These are phyloP conservation scores for Tupaia tana DNA, from an alignment of 2,113 vertebrate species.

Conservation along the genomic window DNA sequence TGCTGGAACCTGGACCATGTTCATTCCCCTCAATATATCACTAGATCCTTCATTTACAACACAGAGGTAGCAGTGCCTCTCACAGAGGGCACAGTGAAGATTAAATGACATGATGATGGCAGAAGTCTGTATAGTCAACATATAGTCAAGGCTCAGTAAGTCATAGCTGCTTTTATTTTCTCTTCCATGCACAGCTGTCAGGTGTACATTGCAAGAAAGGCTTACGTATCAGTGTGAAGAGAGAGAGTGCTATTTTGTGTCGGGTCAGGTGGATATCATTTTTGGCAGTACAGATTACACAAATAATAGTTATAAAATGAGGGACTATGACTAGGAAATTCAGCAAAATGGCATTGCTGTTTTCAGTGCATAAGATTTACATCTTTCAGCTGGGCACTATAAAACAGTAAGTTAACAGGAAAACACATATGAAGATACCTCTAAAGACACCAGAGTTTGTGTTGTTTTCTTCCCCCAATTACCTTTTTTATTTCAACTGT, in stretches of 20 bases:
- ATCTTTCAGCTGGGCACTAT: background rate
- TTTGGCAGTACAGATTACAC: background rate
- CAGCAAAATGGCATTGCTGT: background rate
- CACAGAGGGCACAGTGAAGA: background rate
- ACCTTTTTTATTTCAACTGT: slow-evolving; percentile 96
- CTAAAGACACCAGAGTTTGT: background rate
- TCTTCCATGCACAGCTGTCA: background rate
- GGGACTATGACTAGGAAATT: background rate
- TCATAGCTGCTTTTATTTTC: background rate
- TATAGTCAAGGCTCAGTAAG: background rate
- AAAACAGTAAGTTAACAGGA: background rate
- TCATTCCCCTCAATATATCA: background rate
- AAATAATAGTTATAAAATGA: slow-evolving; percentile 16
- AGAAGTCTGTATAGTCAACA: background rate
- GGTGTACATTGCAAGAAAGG: background rate
- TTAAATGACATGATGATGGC: background rate
- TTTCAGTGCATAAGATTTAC: background rate
- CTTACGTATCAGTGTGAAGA: background rate
- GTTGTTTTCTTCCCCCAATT: slow-evolving; percentile 52
- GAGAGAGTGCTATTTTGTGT: background rate
- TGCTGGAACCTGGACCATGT: background rate
- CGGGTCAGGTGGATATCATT: background rate
- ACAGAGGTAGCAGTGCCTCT: background rate
- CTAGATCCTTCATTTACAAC: background rate
- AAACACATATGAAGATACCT: background rate